These are phyloP conservation scores for Melanotus villosus DNA, from an alignment of 2,888 invertebrate species.

Conservation along the genomic window DNA sequence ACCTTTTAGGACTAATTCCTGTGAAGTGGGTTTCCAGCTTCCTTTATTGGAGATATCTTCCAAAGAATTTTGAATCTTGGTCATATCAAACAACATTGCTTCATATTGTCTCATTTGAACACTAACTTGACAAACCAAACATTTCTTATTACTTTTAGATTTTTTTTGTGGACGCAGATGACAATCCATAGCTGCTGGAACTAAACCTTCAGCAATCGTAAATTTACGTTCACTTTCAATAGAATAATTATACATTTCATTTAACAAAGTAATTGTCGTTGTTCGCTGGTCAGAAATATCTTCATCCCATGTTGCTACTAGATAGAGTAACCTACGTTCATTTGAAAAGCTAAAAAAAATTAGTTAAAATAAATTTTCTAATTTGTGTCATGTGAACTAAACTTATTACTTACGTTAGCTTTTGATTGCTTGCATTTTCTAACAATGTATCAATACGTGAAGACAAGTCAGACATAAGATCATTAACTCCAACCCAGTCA, in stretches of 20 bases:
- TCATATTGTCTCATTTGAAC: constrained; percentile 69
- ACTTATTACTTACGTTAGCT: constrained; percentile 22
- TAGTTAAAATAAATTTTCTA: no score
- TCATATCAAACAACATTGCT: constrained; percentile 72
- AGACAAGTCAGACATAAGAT: constrained; percentile 59
- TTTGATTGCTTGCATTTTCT: constrained; percentile 46
- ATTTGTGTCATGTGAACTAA: not conserved
- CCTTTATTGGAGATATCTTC: constrained; percentile 72
- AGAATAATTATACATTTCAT: constrained; percentile 54
- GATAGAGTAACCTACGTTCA: constrained; percentile 54
- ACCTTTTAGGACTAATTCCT: constrained; percentile 73
- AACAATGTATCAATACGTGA: constrained; percentile 55
- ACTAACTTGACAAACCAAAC: constrained; percentile 68
- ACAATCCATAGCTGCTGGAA: constrained; percentile 71
- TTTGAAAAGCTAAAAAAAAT: constrained; percentile 32
- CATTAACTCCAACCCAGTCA: constrained; percentile 59
- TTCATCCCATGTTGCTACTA: constrained; percentile 60
- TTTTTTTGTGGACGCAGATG: constrained; percentile 69
- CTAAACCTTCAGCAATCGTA: constrained; percentile 60
- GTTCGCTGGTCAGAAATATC: constrained; percentile 60
- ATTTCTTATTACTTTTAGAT: constrained; percentile 57
- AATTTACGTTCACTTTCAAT: constrained; percentile 39
- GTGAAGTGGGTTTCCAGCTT: constrained; percentile 75
- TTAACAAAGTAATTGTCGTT: constrained; percentile 58
- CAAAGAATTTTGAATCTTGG: constrained; percentile 65